Percentiles rank a stretch among this genome's conserved stretches.
These are phyloP conservation scores for Zoanthus sansibaricus DNA, from an alignment of 92 coral and sea anemone species.

Conservation along the genomic window DNA sequence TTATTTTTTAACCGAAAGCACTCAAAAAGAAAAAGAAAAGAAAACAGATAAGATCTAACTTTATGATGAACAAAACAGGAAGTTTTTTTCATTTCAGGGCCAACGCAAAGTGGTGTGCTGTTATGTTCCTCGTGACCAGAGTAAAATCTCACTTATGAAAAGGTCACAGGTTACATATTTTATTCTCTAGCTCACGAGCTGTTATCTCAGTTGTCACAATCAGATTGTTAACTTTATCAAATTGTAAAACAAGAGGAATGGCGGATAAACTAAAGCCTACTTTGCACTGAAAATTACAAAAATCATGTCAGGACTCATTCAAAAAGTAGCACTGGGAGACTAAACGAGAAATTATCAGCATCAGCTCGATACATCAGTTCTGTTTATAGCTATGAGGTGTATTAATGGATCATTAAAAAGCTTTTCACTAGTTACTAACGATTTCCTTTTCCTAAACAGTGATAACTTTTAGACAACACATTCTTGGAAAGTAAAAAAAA, in stretches of 20 bases:
- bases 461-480: not conserved
- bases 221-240: not conserved
- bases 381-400: too few relatives aligned
- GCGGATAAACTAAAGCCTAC: not conserved
- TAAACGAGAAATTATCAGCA: too few relatives aligned
- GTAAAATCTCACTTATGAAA: not conserved
- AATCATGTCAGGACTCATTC: not conserved
- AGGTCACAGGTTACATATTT: not conserved
- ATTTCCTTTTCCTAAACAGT: not conserved
- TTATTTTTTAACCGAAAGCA: not conserved
- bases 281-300: not conserved
- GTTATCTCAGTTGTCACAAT: not conserved
- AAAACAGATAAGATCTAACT: not conserved
- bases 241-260: not conserved
- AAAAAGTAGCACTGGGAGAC: too few relatives aligned
- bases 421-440: not conserved
- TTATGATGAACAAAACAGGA: not conserved
- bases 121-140: not conserved
- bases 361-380: too few relatives aligned
- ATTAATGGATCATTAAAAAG: not conserved
- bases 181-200: not conserved
- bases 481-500: not conserved
- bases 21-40: not conserved
- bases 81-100: not conserved
- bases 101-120: not conserved